A percentile compares a stretch with the other conserved stretches of the same genome.
Conservation (phyloP, 2,797 vertebrate genomes). For the Forpus xanthops region DNA sequence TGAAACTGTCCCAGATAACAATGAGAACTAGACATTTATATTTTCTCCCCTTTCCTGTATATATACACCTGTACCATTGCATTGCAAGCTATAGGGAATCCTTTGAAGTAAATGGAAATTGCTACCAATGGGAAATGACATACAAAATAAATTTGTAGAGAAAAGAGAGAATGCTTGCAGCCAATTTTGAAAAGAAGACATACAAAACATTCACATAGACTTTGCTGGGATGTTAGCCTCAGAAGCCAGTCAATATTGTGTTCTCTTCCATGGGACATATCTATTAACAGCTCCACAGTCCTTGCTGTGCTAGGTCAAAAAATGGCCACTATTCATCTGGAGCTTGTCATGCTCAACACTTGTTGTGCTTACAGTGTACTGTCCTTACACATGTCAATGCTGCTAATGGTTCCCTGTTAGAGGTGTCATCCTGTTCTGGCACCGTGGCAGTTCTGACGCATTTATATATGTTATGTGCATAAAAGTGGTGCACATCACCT, state of each 20-base stretch:
- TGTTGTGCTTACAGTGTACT: neutral
- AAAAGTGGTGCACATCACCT: too few relatives aligned
- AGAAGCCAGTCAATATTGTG: neutral
- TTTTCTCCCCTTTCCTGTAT: neutral
- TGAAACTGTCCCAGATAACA: neutral
- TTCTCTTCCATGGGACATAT: neutral
- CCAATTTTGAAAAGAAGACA: neutral
- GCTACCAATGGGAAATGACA: rapidly evolving
- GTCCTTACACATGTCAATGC: neutral
- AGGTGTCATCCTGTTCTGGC: neutral
- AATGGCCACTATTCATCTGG: neutral
- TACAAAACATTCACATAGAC: neutral
- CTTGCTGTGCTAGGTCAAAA: neutral
- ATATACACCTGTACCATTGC: neutral
- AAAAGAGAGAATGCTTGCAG: neutral
- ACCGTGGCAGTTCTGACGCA: neutral
- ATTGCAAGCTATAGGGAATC: neutral
- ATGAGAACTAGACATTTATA: neutral
- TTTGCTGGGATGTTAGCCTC: neutral
- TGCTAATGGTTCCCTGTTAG: neutral
- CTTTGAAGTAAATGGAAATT: neutral
- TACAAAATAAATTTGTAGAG: neutral
- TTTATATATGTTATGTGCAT: neutral
- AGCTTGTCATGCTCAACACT: neutral
- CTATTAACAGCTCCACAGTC: neutral